Evolutionary conservation across 2,888 invertebrate species (phyloP).

Genomic region (Ophion ventricosus): DNA sequence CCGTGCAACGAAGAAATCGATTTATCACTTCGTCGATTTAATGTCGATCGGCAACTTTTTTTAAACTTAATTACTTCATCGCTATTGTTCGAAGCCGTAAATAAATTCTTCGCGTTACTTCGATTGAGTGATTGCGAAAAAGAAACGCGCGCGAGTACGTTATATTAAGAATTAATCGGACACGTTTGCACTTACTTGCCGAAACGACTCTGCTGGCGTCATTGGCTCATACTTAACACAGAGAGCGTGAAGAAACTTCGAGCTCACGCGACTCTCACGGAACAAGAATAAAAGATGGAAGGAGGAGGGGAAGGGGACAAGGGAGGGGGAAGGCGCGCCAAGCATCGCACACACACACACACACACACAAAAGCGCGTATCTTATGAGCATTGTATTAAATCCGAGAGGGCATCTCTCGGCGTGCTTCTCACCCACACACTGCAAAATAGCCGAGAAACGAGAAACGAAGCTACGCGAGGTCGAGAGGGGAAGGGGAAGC

Average conservation of each 20-base stretch:
- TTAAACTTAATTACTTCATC: neutral
- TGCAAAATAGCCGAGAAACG: neutral
- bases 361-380: slow-evolving; percentile 56
- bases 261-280: slow-evolving; percentile 50
- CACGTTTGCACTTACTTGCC: slow-evolving; percentile 53
- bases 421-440: slow-evolving; percentile 18
- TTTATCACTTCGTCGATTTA: neutral
- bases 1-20: neutral
- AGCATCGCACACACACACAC: slow-evolving; percentile 53
- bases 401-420: slow-evolving; percentile 12
- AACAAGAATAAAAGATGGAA: slow-evolving; percentile 46
- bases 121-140: neutral
- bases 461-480: neutral
- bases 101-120: neutral
- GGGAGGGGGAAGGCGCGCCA: slow-evolving; percentile 46
- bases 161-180: slow-evolving; percentile 25
- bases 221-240: slow-evolving; percentile 26
- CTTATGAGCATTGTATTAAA: neutral
- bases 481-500: neutral
- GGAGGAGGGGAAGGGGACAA: slow-evolving; percentile 24
- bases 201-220: slow-evolving; percentile 51
- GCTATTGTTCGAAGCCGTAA: neutral
- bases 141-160: neutral
- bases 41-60: neutral
- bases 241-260: slow-evolving; percentile 52